Evolutionary conservation across 2,888 invertebrate genomes (phyloP).

Genomic region (Pristionchus maxplancki): DNA sequence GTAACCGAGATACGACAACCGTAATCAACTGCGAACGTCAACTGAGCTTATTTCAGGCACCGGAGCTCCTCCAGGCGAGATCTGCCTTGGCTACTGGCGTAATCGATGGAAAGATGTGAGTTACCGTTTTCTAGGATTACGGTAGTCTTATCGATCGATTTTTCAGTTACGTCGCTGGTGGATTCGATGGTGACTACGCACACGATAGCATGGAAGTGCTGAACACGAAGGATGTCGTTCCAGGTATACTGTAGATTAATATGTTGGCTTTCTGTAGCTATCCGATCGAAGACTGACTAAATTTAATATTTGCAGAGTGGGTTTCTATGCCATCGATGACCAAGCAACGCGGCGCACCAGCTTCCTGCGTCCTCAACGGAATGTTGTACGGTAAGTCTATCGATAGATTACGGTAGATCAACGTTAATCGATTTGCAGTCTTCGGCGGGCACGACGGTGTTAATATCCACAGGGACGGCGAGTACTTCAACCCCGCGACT

Average conservation of each 20-base stretch:
- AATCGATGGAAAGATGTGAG: slow-evolving; percentile 58
- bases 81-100: slow-evolving; percentile 66
- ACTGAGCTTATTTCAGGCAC: slow-evolving; percentile 53
- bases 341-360: neutral
- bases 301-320: neutral
- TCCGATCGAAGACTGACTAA: slow-evolving; percentile 56
- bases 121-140: neutral
- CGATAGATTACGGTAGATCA: slow-evolving; percentile 79
- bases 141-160: slow-evolving; percentile 5
- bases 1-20: slow-evolving; percentile 49
- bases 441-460: slow-evolving; percentile 92
- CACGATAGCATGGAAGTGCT: neutral
- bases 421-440: slow-evolving; percentile 78
- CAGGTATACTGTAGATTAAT: slow-evolving; percentile 31
- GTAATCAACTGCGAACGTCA: neutral
- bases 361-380: slow-evolving; percentile 2
- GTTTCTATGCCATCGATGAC: neutral
- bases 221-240: neutral
- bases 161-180: neutral
- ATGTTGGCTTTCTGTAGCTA: slow-evolving; percentile 56
- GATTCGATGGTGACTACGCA: neutral
- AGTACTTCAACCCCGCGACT: slow-evolving; percentile 81
- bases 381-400: slow-evolving; percentile 75
- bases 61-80: slow-evolving; percentile 66
- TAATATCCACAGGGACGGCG: slow-evolving; percentile 84